phyloP scores from a whole-genome alignment of 2,888 invertebrate genomes.

The Teleogryllus oceanicus region DNA sequence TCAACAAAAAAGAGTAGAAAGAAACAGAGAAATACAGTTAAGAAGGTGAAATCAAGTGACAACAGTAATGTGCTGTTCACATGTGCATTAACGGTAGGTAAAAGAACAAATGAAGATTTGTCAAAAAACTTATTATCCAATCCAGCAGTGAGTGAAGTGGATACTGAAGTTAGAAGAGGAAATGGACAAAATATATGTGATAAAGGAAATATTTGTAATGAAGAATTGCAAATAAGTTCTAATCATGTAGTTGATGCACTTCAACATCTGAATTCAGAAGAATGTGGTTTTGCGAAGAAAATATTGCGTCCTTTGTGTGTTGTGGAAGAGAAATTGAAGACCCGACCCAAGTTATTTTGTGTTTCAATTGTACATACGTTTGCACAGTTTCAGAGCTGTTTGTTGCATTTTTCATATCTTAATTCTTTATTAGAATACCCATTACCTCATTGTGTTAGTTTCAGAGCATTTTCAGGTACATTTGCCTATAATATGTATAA shows the following conservation, averaged over 20 bases:
- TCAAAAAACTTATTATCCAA: too few species aligned
- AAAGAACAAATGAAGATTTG: slow-evolving; percentile 30
- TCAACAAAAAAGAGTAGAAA: slow-evolving; percentile 50
- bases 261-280: slow-evolving; percentile 54
- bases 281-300: slow-evolving; percentile 58
- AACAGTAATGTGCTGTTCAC: too few species aligned
- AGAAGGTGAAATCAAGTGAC: too few species aligned
- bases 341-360: slow-evolving; percentile 57
- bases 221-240: too few species aligned
- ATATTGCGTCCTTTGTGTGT: slow-evolving; percentile 59
- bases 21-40: slow-evolving; percentile 46
- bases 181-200: too few species aligned
- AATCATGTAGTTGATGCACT: slow-evolving; percentile 44
- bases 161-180: too few species aligned
- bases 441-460: slow-evolving; percentile 55
- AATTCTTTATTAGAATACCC: slow-evolving; percentile 63
- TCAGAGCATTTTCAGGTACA: slow-evolving; percentile 69
- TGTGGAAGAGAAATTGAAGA: slow-evolving; percentile 54
- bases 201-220: too few species aligned
- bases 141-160: too few species aligned
- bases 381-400: slow-evolving; percentile 64
- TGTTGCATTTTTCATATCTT: slow-evolving; percentile 57
- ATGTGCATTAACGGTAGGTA: slow-evolving; percentile 23
- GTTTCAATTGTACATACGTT: slow-evolving; percentile 58
- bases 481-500: slow-evolving; percentile 69